Evolutionary conservation across 2,888 invertebrate species (phyloP).

Genomic region (Cinara cedri): DNA sequence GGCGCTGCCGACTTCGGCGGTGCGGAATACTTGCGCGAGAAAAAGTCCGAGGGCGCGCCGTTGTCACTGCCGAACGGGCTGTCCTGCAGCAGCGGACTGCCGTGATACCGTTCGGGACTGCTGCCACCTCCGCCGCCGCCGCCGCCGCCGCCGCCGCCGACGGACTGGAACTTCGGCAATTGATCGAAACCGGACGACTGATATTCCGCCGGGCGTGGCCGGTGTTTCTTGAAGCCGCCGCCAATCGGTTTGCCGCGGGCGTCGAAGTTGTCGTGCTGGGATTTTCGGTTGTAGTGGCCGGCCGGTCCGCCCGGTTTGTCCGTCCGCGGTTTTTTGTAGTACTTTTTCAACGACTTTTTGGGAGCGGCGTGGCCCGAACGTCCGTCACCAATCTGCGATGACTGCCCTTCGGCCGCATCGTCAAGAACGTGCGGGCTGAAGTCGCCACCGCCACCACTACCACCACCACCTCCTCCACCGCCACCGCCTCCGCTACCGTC

Average conservation of each 20-base stretch:
- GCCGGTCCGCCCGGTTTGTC: neutral
- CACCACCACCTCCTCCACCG: neutral
- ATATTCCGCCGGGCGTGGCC: neutral
- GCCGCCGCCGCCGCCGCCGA: neutral
- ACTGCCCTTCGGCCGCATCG: slow-evolving; percentile 27
- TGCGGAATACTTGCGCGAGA: neutral
- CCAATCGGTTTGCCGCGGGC: neutral
- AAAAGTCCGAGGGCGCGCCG: neutral
- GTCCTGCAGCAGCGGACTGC: neutral
- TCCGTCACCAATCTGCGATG: slow-evolving; percentile 53
- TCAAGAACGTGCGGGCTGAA: slow-evolving; percentile 60
- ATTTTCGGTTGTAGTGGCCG: slow-evolving; percentile 13
- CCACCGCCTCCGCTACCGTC: slow-evolving; percentile 58
- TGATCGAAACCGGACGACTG: slow-evolving; percentile 9
- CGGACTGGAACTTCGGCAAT: neutral
- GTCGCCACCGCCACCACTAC: slow-evolving; percentile 28
- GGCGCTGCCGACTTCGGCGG: too few species aligned
- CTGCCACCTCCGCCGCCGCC: neutral
- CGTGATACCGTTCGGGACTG: neutral
- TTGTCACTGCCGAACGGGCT: too few species aligned
- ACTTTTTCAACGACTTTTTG: slow-evolving; percentile 14
- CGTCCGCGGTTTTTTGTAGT: slow-evolving; percentile 28
- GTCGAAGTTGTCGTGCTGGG: neutral
- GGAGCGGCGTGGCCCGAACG: neutral
- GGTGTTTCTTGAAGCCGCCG: slow-evolving; percentile 12